Base-by-base conservation (phyloP, 2,797 vertebrate species). In the Gallirallus australis region DNA sequence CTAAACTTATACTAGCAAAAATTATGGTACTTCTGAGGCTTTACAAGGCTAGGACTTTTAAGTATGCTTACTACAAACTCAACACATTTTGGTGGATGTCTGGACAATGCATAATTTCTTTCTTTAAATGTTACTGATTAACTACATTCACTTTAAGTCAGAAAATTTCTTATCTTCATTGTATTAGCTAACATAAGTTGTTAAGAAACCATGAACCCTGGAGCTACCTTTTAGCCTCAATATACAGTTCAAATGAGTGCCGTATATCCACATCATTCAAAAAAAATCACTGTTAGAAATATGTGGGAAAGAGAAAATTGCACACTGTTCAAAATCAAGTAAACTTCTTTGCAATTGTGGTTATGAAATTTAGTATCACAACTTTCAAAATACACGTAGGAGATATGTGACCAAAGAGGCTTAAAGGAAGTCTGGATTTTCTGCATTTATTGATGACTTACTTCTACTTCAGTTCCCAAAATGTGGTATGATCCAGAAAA, bases 201-300 rank as follows among this genome's bases (percentile, higher is more conserved):
- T 59, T 39, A 53, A 30, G 28, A 70, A 86, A 31, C 7, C 12
- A 24, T 7, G 20, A 75, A 63, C 50, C 18, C 9, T 17, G 11
- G 11, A 68, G 23, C 13, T 61, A 50, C 4, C 9, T 65, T 78
- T 85, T 39, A 47, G 12, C 27, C 9, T 66, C 17, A 89, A 53
- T 35, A 21, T 4, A 65, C 3, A 53, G 6, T 35, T 82, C 23
- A 86, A 66, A 66, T 70, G 52, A 75, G n/a, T 68, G 24, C 23
- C 1, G 0, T 11, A 71, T 63, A 80, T 59, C 0, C 2, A 4
- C 3, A 1, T 48, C 28, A 40, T 39, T 61, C 2, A n/a, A 45
- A 35, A 64, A 85, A 48, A 61, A 31, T 3, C 12, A 7, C 6
- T 45, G 15, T 31, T 57, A n/a, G 71, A 57, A 82, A 54, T 35